A percentile compares a stretch with the other conserved stretches of the same genome.
Evolutionary conservation across 2,888 invertebrate species (phyloP).

Genomic region (Melieria omissa): DNA sequence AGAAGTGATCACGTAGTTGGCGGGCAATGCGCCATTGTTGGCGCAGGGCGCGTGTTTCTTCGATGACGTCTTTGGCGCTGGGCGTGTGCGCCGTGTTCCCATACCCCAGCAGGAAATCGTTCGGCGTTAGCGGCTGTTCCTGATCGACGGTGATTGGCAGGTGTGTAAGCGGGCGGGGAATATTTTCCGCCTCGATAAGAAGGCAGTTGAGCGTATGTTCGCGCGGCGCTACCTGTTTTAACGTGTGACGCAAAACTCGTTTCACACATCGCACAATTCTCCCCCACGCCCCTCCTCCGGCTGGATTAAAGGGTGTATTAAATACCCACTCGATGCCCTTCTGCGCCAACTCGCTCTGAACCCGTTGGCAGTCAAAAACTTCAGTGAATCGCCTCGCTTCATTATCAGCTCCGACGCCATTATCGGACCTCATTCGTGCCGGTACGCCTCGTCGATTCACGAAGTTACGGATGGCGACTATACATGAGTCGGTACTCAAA

Average conservation of each 20-base stretch:
- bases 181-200: conserved; percentile 36
- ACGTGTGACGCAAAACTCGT: conserved; percentile 35
- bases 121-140: conserved; percentile 40
- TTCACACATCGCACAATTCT: conserved; percentile 41
- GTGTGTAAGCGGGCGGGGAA: conserved; percentile 35
- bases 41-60: conserved; percentile 7
- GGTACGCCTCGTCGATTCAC: conserved; percentile 13
- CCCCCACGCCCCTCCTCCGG: conserved; percentile 39
- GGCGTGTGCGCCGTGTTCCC: conserved; percentile 32
- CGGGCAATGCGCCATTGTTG: conserved; percentile 39
- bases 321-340: conserved; percentile 35
- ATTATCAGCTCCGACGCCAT: not conserved
- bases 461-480: conserved; percentile 7
- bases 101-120: conserved; percentile 37
- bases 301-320: conserved; percentile 12
- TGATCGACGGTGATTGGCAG: conserved; percentile 31
- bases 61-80: conserved; percentile 5
- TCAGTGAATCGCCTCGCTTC: conserved; percentile 8
- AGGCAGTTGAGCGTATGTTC: too few species aligned
- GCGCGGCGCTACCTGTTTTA: conserved; percentile 34
- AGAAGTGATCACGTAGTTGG: conserved; percentile 20
- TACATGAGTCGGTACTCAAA: conserved; percentile 15
- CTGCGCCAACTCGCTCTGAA: conserved; percentile 12
- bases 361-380: conserved; percentile 6
- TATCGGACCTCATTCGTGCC: not conserved